These are phyloP conservation scores for Folsomia manolachei DNA, from an alignment of 2,888 invertebrate genomes.

Conservation along the genomic window DNA sequence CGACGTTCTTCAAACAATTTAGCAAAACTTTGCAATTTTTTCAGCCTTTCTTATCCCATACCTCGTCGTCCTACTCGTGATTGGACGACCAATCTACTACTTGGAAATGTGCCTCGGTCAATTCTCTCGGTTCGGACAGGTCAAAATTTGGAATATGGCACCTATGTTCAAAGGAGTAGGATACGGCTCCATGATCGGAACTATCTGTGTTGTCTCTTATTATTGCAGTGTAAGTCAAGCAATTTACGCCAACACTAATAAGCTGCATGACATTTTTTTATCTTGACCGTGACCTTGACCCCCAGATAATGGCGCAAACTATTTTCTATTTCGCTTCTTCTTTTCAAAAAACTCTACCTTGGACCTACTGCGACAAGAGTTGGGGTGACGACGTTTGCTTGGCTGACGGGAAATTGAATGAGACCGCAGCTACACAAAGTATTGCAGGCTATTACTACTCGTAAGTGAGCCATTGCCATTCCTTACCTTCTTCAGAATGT, in stretches of 20 bases:
- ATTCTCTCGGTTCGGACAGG: slow-evolving; percentile 57
- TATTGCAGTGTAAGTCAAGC: too few species aligned
- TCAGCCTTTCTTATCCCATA: slow-evolving; percentile 53
- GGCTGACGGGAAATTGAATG: neutral
- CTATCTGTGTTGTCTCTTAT: slow-evolving; percentile 66
- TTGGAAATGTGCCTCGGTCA: slow-evolving; percentile 58
- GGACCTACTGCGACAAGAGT: neutral
- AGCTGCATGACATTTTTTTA: too few species aligned
- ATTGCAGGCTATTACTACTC: too few species aligned
- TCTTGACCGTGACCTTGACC: too few species aligned
- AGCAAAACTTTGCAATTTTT: too few species aligned
- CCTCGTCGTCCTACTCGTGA: slow-evolving; percentile 52
- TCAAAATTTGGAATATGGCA: slow-evolving; percentile 56
- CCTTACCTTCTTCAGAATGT: too few species aligned
- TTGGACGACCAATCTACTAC: slow-evolving; percentile 55
- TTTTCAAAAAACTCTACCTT: neutral
- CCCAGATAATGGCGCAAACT: neutral
- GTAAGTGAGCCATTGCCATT: too few species aligned
- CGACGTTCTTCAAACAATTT: too few species aligned
- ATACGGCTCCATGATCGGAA: slow-evolving; percentile 56
- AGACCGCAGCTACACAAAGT: too few species aligned
- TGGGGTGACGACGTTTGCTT: neutral
- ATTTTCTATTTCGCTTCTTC: neutral
- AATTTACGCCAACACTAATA: too few species aligned
- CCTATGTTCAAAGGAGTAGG: slow-evolving; percentile 53